Base-by-base conservation (phyloP, 2,113 vertebrate genomes). In the Rutilus rutilus region DNA sequence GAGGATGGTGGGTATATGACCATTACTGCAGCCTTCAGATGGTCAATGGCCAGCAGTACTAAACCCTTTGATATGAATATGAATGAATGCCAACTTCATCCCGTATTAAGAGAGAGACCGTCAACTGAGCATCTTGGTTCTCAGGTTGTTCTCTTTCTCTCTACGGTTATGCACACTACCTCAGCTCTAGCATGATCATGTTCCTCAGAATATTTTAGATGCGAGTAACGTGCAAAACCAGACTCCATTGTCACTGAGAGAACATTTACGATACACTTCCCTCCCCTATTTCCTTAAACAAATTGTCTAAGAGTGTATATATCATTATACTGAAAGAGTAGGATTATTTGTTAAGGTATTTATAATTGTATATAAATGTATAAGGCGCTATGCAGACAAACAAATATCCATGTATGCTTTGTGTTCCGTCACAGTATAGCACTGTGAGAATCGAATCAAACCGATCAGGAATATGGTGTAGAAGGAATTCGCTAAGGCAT, bases 361-460 rank as follows among this genome's bases (percentile, higher is more conserved):
- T 93, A 95, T 95, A 91, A 92, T 94, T 88, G 92, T 93, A 92
- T 90, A 91, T 94, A 93, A 82, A 54, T 36, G 47, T 88, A 93
- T 95, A 94, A 93, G 92, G 93, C 92, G 93, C 92, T 95, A 95
- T 94, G 93, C 76, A 87, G 93, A 92, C 90, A 93, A 92, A 94
- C 91, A 93, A 86, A 92, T 90, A 86, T 94, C 93, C 89, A 86
- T 92, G 92, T 92, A 93, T 92, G 92, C 89, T 84, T 89, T 75
- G 50, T 79, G 82, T 87, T 89, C 86, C 82, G 77, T 88, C 80
- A 64, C 59, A 80, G 80, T 83, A 76, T 25, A 71, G 39, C 23
- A 21, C 54, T 78, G 8, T 45, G 67, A 86, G 85, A 54, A 25
- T 59, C 39, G 54, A 30, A 47, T 69, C 8, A 42, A n/a, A 86